Evolutionary conservation across 2,888 invertebrate genomes (phyloP), one percentile per base, ranked within the genome.

Genomic region (Baccha elongata): DNA sequence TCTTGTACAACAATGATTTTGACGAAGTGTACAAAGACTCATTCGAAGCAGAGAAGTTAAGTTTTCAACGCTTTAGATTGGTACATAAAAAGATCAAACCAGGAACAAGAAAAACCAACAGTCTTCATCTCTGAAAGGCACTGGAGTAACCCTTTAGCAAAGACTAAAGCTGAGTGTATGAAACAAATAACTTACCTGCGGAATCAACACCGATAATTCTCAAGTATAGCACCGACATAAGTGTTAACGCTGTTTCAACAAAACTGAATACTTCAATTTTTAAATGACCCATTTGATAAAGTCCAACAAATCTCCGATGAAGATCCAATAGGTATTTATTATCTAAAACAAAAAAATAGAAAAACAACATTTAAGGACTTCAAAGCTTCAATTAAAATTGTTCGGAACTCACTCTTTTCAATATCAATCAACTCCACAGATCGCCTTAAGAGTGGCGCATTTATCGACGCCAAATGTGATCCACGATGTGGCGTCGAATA

Each of bases 401-500:
- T n/a, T 21, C 1, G 3, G 8, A 13, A 86, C 91, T 88, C 88
- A 96, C 96, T 95, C 92, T 94, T 94, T 86, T 94, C 93, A 74
- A 97, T 94, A 91, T 97, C 96, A 71, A 94, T 90, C 23, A 97
- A 92, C 87, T 97, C 96, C 0, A 95, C 92, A 32, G 96, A 96
- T 79, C 95, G 92, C n/a, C 94, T 92, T 0, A 96, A 92, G 53
- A 96, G 91, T 1, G 95, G 95, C 0, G 94, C 92, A 86, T 94
- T 94, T 80, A 94, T 93, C 85, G 94, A 94, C 0, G 96, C 96
- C 60, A 97, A 91, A 19, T 94, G 93, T 0, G 97, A 96, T 1
- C 97, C 97, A 13, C 93, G 92, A 90, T 97, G 97, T 0, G 97
- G 97, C 6, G 96, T 96, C 44, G 96, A 96, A 90, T 96, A 97